These are phyloP conservation scores for Amazona guildingii DNA, from an alignment of 2,113 vertebrate genomes.

Conservation along the genomic window DNA sequence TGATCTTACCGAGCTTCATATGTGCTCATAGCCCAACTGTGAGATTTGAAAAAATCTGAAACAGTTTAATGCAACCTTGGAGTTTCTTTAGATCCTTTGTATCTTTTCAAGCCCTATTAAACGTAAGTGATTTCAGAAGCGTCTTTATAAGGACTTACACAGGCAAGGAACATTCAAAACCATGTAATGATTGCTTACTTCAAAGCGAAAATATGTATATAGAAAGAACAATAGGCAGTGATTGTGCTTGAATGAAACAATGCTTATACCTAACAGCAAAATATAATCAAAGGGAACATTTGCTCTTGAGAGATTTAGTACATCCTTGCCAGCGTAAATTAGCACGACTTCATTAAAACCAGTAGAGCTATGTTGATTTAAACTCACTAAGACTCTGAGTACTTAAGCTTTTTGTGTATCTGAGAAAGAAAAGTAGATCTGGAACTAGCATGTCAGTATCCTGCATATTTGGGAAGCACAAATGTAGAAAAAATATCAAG, in stretches of 20 bases:
- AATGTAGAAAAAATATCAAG: neutral
- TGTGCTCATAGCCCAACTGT: neutral
- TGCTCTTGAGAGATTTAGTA: neutral
- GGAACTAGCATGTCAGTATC: neutral
- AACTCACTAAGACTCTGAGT: neutral
- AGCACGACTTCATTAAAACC: constrained; percentile 30
- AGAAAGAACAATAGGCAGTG: neutral
- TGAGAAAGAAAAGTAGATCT: neutral
- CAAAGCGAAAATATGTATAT: neutral
- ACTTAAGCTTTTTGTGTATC: neutral
- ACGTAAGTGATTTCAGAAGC: neutral
- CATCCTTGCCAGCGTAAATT: neutral
- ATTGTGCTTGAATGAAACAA: neutral
- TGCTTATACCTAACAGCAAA: constrained; percentile 8
- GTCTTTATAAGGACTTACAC: neutral
- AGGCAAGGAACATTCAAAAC: neutral
- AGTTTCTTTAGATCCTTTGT: neutral
- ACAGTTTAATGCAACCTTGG: neutral
- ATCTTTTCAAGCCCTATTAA: neutral
- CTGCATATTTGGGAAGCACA: neutral
- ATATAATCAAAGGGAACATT: constrained; percentile 12
- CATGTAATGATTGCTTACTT: neutral
- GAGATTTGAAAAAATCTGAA: neutral
- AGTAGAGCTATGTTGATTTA: neutral
- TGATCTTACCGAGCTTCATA: neutral